Evolutionary conservation across 2,888 invertebrate species (phyloP).

Genomic region (Dicycla oo): DNA sequence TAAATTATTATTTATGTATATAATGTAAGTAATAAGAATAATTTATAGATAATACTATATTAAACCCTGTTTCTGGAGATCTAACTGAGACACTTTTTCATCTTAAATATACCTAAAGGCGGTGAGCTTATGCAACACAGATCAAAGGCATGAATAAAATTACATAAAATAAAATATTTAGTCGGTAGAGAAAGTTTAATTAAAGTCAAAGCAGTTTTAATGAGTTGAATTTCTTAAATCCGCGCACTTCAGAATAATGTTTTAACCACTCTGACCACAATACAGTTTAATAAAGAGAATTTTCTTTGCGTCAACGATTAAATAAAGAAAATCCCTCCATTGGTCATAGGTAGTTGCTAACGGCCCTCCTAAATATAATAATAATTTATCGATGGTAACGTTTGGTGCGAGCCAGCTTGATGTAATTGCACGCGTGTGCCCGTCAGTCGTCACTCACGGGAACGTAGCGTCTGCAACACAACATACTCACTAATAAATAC

Average conservation of each 20-base stretch:
- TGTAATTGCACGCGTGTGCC: constrained; percentile 76
- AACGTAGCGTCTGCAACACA: constrained; percentile 46
- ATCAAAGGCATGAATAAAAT: not conserved
- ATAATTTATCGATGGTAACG: constrained; percentile 58
- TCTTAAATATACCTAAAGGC: not conserved
- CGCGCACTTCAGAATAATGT: not conserved
- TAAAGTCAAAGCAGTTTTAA: not conserved
- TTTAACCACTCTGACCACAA: not conserved
- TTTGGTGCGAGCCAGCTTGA: constrained; percentile 67
- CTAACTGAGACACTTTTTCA: not conserved
- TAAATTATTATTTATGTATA: no score
- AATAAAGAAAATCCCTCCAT: not conserved
- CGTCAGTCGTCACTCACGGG: constrained; percentile 63
- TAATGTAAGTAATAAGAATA: no score
- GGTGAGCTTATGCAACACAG: not conserved
- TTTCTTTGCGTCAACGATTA: not conserved
- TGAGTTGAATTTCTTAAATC: not conserved
- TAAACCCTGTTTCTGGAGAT: not conserved
- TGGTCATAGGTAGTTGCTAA: constrained; percentile 6
- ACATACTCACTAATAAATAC: not conserved
- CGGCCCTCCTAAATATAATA: constrained; percentile 41
- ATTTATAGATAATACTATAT: not conserved
- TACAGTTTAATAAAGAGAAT: not conserved
- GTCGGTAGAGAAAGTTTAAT: not conserved
- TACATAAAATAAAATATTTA: not conserved